Evolutionary conservation across 2,113 vertebrate genomes (phyloP).

Genomic region (Siniperca chuatsi): DNA sequence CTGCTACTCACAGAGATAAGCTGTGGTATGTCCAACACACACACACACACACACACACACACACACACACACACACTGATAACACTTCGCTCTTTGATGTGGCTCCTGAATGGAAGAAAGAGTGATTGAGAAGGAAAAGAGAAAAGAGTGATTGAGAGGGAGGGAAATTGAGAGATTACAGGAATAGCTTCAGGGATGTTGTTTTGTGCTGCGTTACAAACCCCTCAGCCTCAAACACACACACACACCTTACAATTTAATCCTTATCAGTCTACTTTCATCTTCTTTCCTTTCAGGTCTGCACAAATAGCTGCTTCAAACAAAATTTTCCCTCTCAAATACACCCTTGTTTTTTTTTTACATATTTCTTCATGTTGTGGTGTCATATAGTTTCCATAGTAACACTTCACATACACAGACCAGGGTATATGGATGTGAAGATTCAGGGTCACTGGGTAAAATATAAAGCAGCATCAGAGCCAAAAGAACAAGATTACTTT

Average conservation of each 20-base stretch:
- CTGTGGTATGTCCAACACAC: constrained; percentile 47
- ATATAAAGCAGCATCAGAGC: neutral
- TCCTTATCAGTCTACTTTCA: constrained; percentile 44
- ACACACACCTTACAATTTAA: neutral
- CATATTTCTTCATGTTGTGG: constrained; percentile 23
- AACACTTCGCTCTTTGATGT: constrained; percentile 66
- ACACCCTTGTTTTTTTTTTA: neutral
- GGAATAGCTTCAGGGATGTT: constrained; percentile 64
- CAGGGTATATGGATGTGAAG: neutral
- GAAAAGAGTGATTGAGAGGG: constrained; percentile 61
- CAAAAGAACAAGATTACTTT: neutral
- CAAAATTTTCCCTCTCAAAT: constrained; percentile 10
- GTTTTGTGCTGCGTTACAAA: constrained; percentile 38
- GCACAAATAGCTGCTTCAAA: constrained; percentile 8
- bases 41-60: constrained; percentile 34
- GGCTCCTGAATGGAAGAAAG: constrained; percentile 61
- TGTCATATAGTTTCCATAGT: constrained; percentile 2
- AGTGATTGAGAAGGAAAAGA: constrained; percentile 56
- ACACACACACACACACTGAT: constrained; percentile 50
- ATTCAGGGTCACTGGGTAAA: neutral
- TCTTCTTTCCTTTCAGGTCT: constrained; percentile 47
- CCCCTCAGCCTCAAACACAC: constrained; percentile 7
- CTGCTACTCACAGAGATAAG: constrained; percentile 61
- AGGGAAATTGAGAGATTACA: constrained; percentile 63
- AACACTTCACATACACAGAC: neutral